phyloP scores from a whole-genome alignment of 2,888 invertebrate genomes.

The Adela reaumurella region DNA sequence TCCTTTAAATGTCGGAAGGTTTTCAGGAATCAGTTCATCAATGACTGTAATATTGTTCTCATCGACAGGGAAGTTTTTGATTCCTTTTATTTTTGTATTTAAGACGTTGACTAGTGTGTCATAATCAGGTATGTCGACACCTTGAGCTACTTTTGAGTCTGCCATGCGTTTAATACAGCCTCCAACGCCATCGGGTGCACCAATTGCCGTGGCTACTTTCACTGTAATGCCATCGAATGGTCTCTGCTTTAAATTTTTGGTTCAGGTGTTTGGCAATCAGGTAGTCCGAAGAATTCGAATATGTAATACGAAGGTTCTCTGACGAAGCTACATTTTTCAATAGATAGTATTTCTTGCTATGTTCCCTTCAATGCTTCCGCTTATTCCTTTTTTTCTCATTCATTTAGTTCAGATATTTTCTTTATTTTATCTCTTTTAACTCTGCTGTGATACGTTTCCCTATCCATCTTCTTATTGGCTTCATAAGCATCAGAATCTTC shows the following conservation, averaged over 20 bases:
- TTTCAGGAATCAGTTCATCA: too few relatives aligned
- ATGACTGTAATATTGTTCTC: too few relatives aligned
- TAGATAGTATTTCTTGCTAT: not conserved
- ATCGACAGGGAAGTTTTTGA: too few relatives aligned
- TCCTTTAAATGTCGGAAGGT: too few relatives aligned
- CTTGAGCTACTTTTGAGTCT: too few relatives aligned
- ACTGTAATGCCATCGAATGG: too few relatives aligned
- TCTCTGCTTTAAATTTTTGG: not conserved
- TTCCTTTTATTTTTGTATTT: too few relatives aligned
- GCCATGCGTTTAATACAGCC: too few relatives aligned
- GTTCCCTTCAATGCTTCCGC: not conserved
- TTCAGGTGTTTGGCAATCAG: not conserved
- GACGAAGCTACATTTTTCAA: not conserved
- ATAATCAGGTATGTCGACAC: too few relatives aligned
- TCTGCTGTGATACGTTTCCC: not conserved
- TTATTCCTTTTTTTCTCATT: not conserved
- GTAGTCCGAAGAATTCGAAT: not conserved
- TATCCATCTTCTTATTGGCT: not conserved
- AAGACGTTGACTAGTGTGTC: too few relatives aligned
- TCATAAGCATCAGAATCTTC: not conserved
- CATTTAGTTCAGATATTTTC: not conserved
- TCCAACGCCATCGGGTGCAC: too few relatives aligned
- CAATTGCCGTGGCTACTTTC: too few relatives aligned
- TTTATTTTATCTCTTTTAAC: conserved; percentile 1
- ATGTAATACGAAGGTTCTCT: not conserved